A percentile compares a stretch with the other conserved stretches of the same genome.
phyloP scores from a whole-genome alignment of 2,888 invertebrate genomes.

The Eilema sororculum region DNA sequence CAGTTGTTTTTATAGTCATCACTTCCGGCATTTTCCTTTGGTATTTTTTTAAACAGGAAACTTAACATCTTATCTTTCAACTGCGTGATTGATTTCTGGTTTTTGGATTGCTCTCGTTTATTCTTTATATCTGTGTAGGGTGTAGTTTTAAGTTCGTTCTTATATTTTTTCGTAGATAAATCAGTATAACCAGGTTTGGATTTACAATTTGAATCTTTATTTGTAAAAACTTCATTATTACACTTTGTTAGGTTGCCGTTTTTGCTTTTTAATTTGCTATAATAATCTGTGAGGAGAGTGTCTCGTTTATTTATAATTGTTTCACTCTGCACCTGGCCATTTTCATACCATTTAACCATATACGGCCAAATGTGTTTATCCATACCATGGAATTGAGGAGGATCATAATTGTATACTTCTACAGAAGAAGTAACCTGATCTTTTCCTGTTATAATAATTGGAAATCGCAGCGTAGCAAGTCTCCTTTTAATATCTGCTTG shows the following conservation, averaged over 20 bases:
- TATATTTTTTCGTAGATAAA: constrained; percentile 17
- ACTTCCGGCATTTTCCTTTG: constrained; percentile 34
- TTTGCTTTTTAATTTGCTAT: background rate
- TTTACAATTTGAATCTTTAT: constrained; percentile 9
- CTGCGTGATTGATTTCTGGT: constrained; percentile 60
- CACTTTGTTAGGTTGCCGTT: background rate
- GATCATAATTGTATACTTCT: constrained; percentile 57
- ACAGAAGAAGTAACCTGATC: constrained; percentile 68
- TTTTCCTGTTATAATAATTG: constrained; percentile 70
- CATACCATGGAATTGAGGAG: constrained; percentile 70
- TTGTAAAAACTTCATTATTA: constrained; percentile 12
- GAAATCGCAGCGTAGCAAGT: constrained; percentile 66
- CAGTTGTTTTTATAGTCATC: constrained; percentile 24
- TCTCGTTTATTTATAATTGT: background rate
- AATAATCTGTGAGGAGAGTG: background rate
- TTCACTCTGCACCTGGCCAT: background rate
- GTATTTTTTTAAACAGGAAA: constrained; percentile 65
- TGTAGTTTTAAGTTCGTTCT: constrained; percentile 31
- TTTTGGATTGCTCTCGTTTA: constrained; percentile 39
- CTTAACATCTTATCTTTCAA: constrained; percentile 72
- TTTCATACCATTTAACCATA: constrained; percentile 68
- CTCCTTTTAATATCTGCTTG: constrained; percentile 68
- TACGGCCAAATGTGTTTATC: constrained; percentile 76
- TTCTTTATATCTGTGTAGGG: constrained; percentile 33
- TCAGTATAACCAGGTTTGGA: constrained; percentile 8